A percentile compares a stretch with the other conserved stretches of the same genome.
Evolutionary conservation across 1,140 invertebrate genomes (phyloP).

Genomic region (Bombus cullumanus): DNA sequence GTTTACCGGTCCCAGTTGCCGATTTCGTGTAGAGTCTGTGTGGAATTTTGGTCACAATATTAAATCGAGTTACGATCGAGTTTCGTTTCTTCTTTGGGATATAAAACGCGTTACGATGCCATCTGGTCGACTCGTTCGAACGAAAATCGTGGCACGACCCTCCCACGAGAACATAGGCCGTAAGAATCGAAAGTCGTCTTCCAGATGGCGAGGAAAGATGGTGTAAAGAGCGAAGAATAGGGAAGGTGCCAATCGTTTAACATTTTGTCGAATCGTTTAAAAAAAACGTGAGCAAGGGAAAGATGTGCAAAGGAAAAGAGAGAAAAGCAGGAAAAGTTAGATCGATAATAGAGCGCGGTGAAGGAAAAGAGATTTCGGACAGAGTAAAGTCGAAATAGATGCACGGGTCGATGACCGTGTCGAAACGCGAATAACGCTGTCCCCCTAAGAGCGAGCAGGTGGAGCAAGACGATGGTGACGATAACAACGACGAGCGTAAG

Average conservation of each 20-base stretch:
- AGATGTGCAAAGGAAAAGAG: no score
- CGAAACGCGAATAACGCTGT: constrained; percentile 29
- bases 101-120: background rate
- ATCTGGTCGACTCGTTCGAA: constrained; percentile 12
- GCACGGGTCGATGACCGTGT: constrained; percentile 43
- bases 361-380: background rate
- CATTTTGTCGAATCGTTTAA: background rate
- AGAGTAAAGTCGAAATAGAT: background rate
- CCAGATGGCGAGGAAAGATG: constrained; percentile 9
- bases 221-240: background rate
- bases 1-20: no score
- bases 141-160: no score
- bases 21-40: background rate
- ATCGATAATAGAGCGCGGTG: background rate
- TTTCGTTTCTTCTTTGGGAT: background rate
- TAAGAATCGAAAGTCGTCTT: background rate
- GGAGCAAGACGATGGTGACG: background rate
- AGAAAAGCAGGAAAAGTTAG: background rate
- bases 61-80: no score
- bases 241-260: no score
- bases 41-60: background rate
- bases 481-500: no score
- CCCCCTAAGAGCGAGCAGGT: constrained; percentile 20
- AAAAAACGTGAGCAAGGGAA: rapidly evolving
- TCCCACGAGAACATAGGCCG: background rate